A percentile compares a stretch with the other conserved stretches of the same genome.
Conservation (phyloP, 2,888 invertebrate species). For the Cremastinae sp. region DNA sequence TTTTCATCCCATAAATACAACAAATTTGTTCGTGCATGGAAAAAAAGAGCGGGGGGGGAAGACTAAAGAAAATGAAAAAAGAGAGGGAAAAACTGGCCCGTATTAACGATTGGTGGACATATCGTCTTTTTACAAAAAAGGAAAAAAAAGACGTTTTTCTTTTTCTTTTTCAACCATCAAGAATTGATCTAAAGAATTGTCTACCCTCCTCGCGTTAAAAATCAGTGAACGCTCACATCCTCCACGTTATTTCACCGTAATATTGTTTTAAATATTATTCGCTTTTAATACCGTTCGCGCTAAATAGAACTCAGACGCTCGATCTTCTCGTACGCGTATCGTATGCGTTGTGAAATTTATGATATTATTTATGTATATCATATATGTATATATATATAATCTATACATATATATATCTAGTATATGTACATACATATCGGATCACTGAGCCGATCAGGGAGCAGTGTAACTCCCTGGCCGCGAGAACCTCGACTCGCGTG, state of each 20-base stretch:
- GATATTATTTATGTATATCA: slow-evolving; percentile 32
- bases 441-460: slow-evolving; percentile 28
- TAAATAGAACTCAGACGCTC: slow-evolving; percentile 38
- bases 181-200: slow-evolving; percentile 54
- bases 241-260: slow-evolving; percentile 39
- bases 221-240: slow-evolving; percentile 41
- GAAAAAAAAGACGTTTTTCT: slow-evolving; percentile 12
- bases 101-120: slow-evolving; percentile 25
- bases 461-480: background rate
- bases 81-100: slow-evolving; percentile 59
- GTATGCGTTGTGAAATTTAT: slow-evolving; percentile 23
- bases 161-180: slow-evolving; percentile 25
- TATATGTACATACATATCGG: too few relatives aligned
- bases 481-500: too few relatives aligned
- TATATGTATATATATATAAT: slow-evolving; percentile 26
- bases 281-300: slow-evolving; percentile 38
- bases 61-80: slow-evolving; percentile 29
- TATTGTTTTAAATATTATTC: slow-evolving; percentile 49
- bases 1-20: slow-evolving; percentile 16
- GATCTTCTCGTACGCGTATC: slow-evolving; percentile 23
- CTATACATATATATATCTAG: too few relatives aligned
- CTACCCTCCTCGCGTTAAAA: slow-evolving; percentile 50
- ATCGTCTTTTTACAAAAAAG: slow-evolving; percentile 11
- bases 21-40: slow-evolving; percentile 5
- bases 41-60: background rate